Base-by-base conservation (phyloP, 2,797 vertebrate species). In the Orestias chungarensis region DNA sequence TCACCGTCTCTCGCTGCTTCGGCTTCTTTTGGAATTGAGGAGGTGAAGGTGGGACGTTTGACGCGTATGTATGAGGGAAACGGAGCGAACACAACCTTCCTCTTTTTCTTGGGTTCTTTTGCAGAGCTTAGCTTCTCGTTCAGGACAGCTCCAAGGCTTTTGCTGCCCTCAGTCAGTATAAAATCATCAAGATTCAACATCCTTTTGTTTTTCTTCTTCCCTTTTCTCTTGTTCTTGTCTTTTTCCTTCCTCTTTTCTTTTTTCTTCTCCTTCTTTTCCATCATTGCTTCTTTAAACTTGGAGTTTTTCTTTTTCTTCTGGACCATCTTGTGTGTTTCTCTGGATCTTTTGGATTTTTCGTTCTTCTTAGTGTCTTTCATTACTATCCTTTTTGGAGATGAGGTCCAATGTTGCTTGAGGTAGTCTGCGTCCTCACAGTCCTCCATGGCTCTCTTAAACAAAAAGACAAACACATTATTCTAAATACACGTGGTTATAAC, bases 21-120 rank as follows among this genome's bases (percentile, higher is more conserved):
- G 1, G n/a, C 25, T 33, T 79, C 54, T 68, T 23, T 71, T 9
- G 47, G 35, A 5, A 64, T 62, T 0, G 64, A 73, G 1, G 73
- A 70, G 0, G 10, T 3, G 2, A 65, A 55, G 33, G 66, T 68
- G 1, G 87, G 87, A 17, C 12, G 79, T 77, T 90, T 91, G 66
- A 40, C 33, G 1, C 1, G 4, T 38, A 70, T 38, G 66, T 44
- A 9, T 20, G n/a, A 54, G 0, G 83, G 73, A 0, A 85, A 73
- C 15, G 89, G 76, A 52, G 88, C 83, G 74, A 95, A 94, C 3
- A 14, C 71, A 27, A 94, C 93, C 67, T 75, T 94, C 73, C 91
- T 95, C 82, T 87, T 93, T 9, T 14, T 75, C 67, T 74, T 85
- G 5, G 2, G 3, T 69, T 86, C 86, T 64, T 85, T 87, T 33